Evolutionary conservation across 2,888 invertebrate species (phyloP).

Genomic region (Mythimna albipuncta): DNA sequence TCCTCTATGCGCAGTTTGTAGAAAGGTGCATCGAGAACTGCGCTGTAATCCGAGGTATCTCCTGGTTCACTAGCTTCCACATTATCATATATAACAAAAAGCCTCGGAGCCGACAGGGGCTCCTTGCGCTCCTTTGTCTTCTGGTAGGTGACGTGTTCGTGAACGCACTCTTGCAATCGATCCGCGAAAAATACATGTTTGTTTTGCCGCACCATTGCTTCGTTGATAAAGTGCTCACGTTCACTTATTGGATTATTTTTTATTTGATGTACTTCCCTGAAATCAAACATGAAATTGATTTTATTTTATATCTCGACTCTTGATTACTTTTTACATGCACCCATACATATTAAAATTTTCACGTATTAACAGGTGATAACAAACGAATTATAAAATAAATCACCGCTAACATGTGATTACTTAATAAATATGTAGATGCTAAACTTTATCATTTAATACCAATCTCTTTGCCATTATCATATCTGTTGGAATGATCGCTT

Average conservation of each 20-base stretch:
- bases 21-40: conserved; percentile 90
- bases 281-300: conserved; percentile 65
- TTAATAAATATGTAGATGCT: conserved; percentile 70
- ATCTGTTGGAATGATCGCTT: conserved; percentile 73
- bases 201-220: conserved; percentile 89
- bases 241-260: conserved; percentile 87
- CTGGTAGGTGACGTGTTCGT: conserved; percentile 91
- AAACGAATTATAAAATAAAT: conserved; percentile 70
- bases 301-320: conserved; percentile 25
- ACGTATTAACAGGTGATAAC: conserved; percentile 48
- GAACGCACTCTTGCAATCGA: conserved; percentile 92
- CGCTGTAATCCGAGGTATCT: conserved; percentile 91
- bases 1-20: conserved; percentile 92
- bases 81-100: conserved; percentile 93
- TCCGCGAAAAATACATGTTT: conserved; percentile 93
- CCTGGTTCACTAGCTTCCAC: conserved; percentile 93
- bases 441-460: conserved; percentile 75
- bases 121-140: conserved; percentile 80
- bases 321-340: conserved; percentile 26
- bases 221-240: conserved; percentile 87
- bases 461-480: conserved; percentile 72
- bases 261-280: conserved; percentile 90
- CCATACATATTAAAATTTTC: conserved; percentile 22
- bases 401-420: conserved; percentile 75
- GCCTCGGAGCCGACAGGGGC: conserved; percentile 91